Conservation (phyloP, 2,113 vertebrate genomes). For the Dascyllus trimaculatus region DNA sequence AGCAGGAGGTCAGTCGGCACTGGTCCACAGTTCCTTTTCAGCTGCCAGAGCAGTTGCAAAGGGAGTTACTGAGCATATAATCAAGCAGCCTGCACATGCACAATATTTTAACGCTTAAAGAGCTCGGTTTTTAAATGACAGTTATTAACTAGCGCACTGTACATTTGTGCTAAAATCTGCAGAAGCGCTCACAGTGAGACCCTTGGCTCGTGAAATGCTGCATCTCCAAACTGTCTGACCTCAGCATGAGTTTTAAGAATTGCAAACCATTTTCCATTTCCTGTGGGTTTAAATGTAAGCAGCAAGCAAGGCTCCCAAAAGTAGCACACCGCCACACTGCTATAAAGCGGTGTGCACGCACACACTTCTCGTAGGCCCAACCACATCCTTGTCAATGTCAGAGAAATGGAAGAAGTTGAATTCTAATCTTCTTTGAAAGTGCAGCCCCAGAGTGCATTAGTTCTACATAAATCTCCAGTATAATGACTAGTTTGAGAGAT, state of each 20-base stretch:
- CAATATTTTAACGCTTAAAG: background rate
- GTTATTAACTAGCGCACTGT: background rate
- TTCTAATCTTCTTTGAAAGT: constrained; percentile 51
- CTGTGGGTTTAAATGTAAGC: constrained; percentile 78
- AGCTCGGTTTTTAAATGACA: constrained; percentile 20
- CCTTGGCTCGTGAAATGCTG: background rate
- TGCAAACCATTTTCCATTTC: constrained; percentile 83
- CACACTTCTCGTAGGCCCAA: constrained; percentile 53
- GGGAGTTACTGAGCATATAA: background rate
- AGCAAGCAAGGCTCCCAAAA: constrained; percentile 62
- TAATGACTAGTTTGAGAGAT: constrained; percentile 44
- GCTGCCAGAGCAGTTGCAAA: constrained; percentile 30
- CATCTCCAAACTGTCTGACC: constrained; percentile 55
- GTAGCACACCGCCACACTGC: constrained; percentile 48
- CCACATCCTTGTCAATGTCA: constrained; percentile 82
- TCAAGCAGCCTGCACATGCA: background rate
- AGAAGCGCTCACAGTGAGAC: background rate
- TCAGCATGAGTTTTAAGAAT: constrained; percentile 56
- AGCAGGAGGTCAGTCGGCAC: constrained; percentile 55
- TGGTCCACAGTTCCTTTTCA: constrained; percentile 30
- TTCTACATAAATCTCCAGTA: constrained; percentile 23
- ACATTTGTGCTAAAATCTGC: constrained; percentile 35
- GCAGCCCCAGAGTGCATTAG: constrained; percentile 36
- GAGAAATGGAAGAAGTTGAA: constrained; percentile 54
- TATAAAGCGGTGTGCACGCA: background rate